phyloP scores from a whole-genome alignment of 2,888 invertebrate genomes.

The Spilosoma lubricipeda region DNA sequence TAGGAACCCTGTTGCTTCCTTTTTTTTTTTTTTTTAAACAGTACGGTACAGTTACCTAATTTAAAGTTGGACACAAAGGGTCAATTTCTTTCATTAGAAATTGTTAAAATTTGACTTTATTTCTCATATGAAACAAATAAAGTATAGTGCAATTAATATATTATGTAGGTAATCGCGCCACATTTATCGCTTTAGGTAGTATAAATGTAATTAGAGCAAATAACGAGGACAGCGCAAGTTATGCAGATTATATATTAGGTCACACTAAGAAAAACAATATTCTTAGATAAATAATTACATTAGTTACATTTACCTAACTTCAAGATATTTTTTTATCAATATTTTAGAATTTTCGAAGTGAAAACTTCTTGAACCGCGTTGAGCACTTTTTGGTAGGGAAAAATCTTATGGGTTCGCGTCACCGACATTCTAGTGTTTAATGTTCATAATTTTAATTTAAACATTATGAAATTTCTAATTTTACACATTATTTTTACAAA shows the following conservation, averaged over 20 bases:
- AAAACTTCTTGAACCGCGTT: no score
- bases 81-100: not conserved
- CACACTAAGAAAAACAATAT: not conserved
- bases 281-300: not conserved
- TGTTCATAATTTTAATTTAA: no score
- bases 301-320: not conserved
- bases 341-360: no score
- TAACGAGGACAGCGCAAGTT: not conserved
- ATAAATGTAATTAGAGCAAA: not conserved
- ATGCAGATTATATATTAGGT: constrained; percentile 4
- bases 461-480: no score
- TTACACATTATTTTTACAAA: no score
- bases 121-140: not conserved
- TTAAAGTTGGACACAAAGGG: not conserved
- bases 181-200: not conserved
- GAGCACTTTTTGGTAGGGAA: no score
- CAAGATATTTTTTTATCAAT: no score
- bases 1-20: no score
- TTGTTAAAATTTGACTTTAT: not conserved
- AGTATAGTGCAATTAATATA: not conserved
- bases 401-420: no score
- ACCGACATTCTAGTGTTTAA: no score
- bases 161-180: not conserved
- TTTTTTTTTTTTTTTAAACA: no score
- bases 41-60: not conserved